Conservation (phyloP, 2,797 vertebrate genomes). For the Muraenolepis orangiensis region DNA sequence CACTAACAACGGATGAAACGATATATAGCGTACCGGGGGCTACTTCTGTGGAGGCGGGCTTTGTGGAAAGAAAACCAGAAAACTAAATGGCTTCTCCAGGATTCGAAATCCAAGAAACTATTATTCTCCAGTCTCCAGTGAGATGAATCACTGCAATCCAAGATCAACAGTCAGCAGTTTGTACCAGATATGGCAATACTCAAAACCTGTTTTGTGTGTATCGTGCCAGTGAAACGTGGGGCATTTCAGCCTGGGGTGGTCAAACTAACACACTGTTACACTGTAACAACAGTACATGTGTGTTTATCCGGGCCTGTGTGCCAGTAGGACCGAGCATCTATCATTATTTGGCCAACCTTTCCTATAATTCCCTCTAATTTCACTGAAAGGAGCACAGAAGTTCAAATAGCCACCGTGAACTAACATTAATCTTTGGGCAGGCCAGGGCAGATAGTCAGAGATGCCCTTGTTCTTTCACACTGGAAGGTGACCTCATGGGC, state of each 20-base stretch:
- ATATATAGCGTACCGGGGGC: background rate
- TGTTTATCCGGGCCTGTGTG: background rate
- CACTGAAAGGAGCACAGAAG: constrained; percentile 35
- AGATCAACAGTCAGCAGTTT: background rate
- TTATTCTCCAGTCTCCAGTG: background rate
- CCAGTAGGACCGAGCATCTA: background rate
- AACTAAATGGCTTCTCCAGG: background rate
- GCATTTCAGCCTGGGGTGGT: background rate
- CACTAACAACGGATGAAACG: background rate
- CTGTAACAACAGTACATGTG: too few species aligned
- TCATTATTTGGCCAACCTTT: constrained; percentile 7
- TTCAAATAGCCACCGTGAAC: constrained; percentile 35
- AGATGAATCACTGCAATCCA: background rate
- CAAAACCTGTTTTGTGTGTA: background rate
- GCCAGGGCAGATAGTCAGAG: constrained; percentile 53
- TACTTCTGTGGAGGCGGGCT: background rate
- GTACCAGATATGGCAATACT: background rate
- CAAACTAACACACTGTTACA: background rate
- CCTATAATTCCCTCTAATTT: constrained; percentile 39
- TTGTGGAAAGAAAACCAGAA: background rate
- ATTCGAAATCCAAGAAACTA: background rate
- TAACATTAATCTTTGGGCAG: constrained; percentile 54
- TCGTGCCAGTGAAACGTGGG: background rate
- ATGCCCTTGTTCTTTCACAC: constrained; percentile 49
- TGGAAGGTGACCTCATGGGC: constrained; percentile 64